Conservation (phyloP, 2,113 vertebrate species). For the Litocranius walleri region DNA sequence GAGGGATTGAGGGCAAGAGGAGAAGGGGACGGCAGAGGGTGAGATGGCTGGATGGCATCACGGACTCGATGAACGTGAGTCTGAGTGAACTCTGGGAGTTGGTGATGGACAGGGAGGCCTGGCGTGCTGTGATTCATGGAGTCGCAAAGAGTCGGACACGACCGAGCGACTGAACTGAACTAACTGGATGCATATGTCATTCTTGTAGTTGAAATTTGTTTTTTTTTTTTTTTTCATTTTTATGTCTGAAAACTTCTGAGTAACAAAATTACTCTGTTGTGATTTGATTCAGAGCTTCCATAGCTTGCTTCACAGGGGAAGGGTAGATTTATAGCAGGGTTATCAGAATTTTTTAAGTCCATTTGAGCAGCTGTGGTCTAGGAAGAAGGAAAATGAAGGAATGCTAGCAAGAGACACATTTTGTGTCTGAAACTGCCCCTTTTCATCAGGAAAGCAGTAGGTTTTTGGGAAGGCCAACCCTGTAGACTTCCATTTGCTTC, state of each 20-base stretch:
- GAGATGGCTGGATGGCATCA: too few relatives aligned
- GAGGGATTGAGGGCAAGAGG: too few relatives aligned
- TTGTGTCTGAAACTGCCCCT: not conserved
- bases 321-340: not conserved
- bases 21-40: too few relatives aligned
- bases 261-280: not conserved
- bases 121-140: too few relatives aligned
- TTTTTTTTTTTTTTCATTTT: not conserved
- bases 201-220: too few relatives aligned
- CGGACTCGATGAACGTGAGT: fast-evolving
- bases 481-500: not conserved
- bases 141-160: fast-evolving
- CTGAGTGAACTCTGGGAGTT: too few relatives aligned
- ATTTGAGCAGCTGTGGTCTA: not conserved
- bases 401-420: not conserved
- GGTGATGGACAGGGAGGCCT: too few relatives aligned
- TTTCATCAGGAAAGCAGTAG: not conserved
- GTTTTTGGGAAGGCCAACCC: not conserved
- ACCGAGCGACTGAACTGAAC: too few relatives aligned
- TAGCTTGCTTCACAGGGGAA: not conserved
- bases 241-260: not conserved
- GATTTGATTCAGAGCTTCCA: not conserved
- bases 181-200: too few relatives aligned
- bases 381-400: not conserved
- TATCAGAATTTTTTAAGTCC: not conserved